Conservation (phyloP, 2,113 vertebrate species). For the Cyprinodon variegatus region DNA sequence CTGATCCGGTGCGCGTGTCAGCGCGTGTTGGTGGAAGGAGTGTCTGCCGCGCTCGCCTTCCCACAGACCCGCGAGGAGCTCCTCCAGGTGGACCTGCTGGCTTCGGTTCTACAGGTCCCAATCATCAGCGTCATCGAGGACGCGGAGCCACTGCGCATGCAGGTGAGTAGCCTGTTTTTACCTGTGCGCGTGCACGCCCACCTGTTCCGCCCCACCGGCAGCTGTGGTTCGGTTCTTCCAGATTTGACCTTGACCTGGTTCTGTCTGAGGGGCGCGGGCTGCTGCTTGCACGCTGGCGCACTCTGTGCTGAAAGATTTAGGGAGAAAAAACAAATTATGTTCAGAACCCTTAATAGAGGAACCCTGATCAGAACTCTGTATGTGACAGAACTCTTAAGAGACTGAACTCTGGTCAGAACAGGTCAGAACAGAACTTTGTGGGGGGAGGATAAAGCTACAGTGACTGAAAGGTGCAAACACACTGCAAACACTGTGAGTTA, state of each 20-base stretch:
- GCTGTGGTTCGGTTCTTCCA: background rate
- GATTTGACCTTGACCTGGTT: conserved; percentile 62
- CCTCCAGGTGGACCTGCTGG: conserved; percentile 88
- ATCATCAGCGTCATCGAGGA: conserved; percentile 86
- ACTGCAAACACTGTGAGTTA: no score
- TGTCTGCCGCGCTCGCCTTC: conserved; percentile 86
- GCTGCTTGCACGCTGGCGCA: background rate
- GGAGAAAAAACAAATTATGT: no score
- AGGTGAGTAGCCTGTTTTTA: conserved; percentile 74
- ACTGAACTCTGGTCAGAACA: no score
- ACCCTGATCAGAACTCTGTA: background rate
- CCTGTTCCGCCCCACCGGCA: background rate
- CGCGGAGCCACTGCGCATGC: conserved; percentile 80
- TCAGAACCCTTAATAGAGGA: background rate
- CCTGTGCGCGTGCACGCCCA: background rate
- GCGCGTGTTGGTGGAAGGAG: conserved; percentile 82
- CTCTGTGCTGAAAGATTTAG: background rate
- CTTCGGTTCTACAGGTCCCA: conserved; percentile 85
- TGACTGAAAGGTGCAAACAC: no score
- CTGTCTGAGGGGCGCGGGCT: background rate
- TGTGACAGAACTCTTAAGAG: no score
- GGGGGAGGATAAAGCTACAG: no score
- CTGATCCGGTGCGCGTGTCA: conserved; percentile 84
- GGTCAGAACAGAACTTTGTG: no score
- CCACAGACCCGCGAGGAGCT: conserved; percentile 87